Base-by-base conservation (phyloP, 2,888 invertebrate genomes). In the Aromia moschata region DNA sequence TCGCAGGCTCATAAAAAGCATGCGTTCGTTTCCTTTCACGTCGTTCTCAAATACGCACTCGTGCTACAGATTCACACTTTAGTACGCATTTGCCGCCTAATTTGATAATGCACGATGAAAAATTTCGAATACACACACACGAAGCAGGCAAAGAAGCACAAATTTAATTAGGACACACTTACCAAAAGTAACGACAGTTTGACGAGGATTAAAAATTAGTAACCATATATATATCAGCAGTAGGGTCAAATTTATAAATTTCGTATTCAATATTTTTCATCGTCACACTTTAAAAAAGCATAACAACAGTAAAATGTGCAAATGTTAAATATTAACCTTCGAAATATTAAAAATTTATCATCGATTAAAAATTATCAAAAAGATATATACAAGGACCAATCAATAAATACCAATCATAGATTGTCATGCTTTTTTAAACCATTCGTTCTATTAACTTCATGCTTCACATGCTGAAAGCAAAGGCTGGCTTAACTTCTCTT, bases 381-480 rank as follows among this genome's bases (percentile, higher is more conserved):
- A n/a, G n/a, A n/a, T n/a, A n/a, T n/a, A n/a, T n/a, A n/a, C n/a
- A n/a, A n/a, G n/a, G n/a, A n/a, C n/a, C n/a, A n/a, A n/a, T n/a
- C n/a, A n/a, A n/a, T n/a, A n/a, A n/a, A n/a, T n/a, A n/a, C n/a
- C n/a, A n/a, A n/a, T n/a, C n/a, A n/a, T n/a, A n/a, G n/a, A n/a
- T 61, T 62, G 58, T 60, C 63, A 65, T 70, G 67, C 62, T 68
- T 66, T 64, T 53, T 60, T 56, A 62, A 54, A 64, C 57, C 72
- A 67, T 58, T 68, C 77, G 70, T 68, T 69, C 76, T 64, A 71
- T 73, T 75, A 73, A 74, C 70, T 68, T 71, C 76, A 71, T 76
- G 75, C 76, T 68, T 56, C 52, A 67, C 72, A 72, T 74, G 72
- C 72, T 67, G 33, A 51, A 69, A 69, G 68, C 67, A 58, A 59